Conservation (phyloP, 2,888 invertebrate genomes). For the Tinea semifulvella region DNA sequence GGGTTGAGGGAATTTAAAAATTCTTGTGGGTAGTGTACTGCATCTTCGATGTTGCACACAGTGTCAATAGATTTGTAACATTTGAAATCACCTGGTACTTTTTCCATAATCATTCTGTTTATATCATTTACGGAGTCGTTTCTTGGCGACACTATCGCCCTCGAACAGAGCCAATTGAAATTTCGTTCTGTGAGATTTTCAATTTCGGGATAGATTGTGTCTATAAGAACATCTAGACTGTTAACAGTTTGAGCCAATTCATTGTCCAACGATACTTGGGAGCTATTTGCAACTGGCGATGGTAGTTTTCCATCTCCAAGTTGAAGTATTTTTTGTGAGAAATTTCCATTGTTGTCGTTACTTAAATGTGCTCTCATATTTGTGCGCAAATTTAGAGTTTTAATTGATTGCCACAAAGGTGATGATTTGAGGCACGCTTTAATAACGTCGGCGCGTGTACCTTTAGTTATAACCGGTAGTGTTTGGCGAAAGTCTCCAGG, state of each 20-base stretch:
- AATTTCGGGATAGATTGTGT: slow-evolving; percentile 21
- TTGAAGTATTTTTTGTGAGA: slow-evolving; percentile 21
- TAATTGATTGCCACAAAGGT: slow-evolving; percentile 21
- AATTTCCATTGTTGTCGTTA: slow-evolving; percentile 21
- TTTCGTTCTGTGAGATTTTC: slow-evolving; percentile 20
- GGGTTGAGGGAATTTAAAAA: slow-evolving; percentile 18
- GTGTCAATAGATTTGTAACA: slow-evolving; percentile 22
- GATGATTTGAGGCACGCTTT: slow-evolving; percentile 21
- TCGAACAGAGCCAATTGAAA: slow-evolving; percentile 20
- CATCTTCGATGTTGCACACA: slow-evolving; percentile 22
- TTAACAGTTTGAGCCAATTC: slow-evolving; percentile 20
- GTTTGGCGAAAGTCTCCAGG: slow-evolving; percentile 17
- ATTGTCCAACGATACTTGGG: slow-evolving; percentile 21
- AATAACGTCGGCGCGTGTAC: slow-evolving; percentile 21
- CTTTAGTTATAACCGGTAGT: slow-evolving; percentile 19
- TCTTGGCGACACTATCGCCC: slow-evolving; percentile 23
- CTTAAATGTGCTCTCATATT: slow-evolving; percentile 24
- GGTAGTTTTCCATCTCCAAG: slow-evolving; percentile 21
- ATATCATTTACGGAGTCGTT: slow-evolving; percentile 21
- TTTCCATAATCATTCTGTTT: slow-evolving; percentile 17
- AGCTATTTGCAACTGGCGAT: slow-evolving; percentile 18
- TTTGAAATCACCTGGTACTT: slow-evolving; percentile 21
- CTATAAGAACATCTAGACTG: slow-evolving; percentile 19
- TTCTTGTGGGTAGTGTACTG: slow-evolving; percentile 20
- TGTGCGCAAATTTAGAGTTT: slow-evolving; percentile 21